Evolutionary conservation across 2,888 invertebrate species (phyloP), one percentile per base, ranked within the genome.

Genomic region (Ceriagrion tenellum): DNA sequence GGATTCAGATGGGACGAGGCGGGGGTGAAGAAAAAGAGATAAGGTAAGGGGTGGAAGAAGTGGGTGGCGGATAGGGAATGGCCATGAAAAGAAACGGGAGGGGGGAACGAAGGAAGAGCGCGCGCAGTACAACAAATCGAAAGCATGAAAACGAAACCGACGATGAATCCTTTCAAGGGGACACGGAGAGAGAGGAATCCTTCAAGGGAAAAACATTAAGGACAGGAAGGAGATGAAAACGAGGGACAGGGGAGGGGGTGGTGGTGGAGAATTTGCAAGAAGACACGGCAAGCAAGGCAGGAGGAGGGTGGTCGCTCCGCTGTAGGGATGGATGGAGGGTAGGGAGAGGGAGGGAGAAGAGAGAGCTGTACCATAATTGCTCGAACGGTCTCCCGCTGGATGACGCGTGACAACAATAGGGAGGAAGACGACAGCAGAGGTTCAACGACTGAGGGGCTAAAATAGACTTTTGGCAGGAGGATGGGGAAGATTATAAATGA

Each of bases 351-450:
- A 18, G 26, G 13, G 55, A 8, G 23, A 35, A 81, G 81, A 81
- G 81, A 35, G 35, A 81, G 81, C 30, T 81, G 81, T 35, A 81
- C 81, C 91, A 63, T 91, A 93, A 93, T 93, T 93, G 63, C 93
- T 69, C 69, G 93, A 69, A 69, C 93, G 93, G 91, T 93, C 69
- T 23, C 40, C 47, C 40, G 74, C n/a, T 81, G 81, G 81, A 93
- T 93, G 47, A 93, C 93, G 74, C n/a, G 69, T 40, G 69, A 93
- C 69, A 93, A 93, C 74, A 93, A 93, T 93, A 69, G 93, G 93
- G 8, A n/a, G 93, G 47, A 47, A 69, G 69, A 55, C 26, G 55
- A n/a, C 55, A 40, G 55, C 20, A 74, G 47, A 74, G 93, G 93
- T 91, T 69, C 91, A 91, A 91, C 91, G 91, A 63, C 63, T 74